phyloP scores from a whole-genome alignment of 2,888 invertebrate genomes.

The Cenopis cana region DNA sequence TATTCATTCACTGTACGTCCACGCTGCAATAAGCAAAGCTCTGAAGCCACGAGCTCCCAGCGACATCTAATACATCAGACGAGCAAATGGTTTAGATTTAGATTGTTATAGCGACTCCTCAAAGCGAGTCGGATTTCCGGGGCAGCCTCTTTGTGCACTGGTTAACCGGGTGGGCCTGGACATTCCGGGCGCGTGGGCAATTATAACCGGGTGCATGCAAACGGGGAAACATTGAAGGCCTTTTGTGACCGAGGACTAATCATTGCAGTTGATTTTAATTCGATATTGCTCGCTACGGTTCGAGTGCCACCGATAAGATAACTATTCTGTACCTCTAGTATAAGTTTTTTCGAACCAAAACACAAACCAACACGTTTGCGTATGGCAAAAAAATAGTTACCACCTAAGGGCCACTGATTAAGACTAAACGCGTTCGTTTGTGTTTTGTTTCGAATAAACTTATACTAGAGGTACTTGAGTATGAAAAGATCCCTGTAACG shows the following conservation, averaged over 20 bases:
- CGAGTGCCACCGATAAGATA: not conserved
- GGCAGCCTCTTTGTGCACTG: constrained; percentile 17
- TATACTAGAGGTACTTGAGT: no score
- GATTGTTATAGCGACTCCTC: constrained; percentile 29
- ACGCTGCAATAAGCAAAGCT: not conserved
- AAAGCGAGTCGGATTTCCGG: constrained; percentile 30
- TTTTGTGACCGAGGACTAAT: constrained; percentile 20
- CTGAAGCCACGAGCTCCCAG: not conserved
- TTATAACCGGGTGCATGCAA: constrained; percentile 32
- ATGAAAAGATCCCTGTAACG: no score
- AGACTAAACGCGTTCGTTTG: no score
- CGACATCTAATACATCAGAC: not conserved
- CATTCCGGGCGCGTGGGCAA: constrained; percentile 39
- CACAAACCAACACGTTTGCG: no score
- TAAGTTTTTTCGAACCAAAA: no score
- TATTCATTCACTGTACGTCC: not conserved
- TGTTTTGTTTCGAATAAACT: no score
- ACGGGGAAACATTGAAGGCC: constrained; percentile 22
- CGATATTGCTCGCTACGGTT: not conserved
- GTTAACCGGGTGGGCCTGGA: constrained; percentile 20
- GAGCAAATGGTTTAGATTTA: not conserved
- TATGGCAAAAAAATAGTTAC: no score
- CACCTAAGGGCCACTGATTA: no score
- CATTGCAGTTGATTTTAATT: constrained; percentile 20
- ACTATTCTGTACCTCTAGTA: not conserved